These are phyloP conservation scores for Calameuta idolon DNA, from an alignment of 2,888 invertebrate genomes.

Conservation along the genomic window DNA sequence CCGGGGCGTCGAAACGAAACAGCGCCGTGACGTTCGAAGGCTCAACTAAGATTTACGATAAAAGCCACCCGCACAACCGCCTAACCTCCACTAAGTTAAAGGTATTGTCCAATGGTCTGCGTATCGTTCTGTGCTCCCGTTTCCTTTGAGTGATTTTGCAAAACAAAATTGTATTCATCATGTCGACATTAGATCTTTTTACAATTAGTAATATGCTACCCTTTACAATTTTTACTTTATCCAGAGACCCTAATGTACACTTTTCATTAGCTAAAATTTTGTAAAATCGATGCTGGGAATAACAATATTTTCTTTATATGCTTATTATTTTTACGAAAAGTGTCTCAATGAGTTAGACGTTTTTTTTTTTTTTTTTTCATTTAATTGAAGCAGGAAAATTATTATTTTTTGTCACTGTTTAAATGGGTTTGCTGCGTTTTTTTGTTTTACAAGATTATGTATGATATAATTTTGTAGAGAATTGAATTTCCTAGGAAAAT, in stretches of 20 bases:
- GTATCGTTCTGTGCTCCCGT: background rate
- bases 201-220: background rate
- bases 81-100: background rate
- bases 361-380: no score
- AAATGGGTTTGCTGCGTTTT: no score
- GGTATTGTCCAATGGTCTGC: background rate
- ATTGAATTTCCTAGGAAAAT: no score
- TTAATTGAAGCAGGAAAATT: no score
- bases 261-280: background rate
- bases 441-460: no score
- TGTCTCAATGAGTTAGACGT: no score
- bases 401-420: no score
- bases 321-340: no score
- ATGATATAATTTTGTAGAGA: no score
- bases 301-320: background rate
- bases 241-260: background rate
- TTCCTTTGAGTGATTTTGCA: background rate
- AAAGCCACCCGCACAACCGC: slow-evolving; percentile 13
- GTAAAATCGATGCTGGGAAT: background rate
- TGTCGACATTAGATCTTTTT: background rate
- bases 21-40: slow-evolving; percentile 28
- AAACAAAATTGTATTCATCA: background rate
- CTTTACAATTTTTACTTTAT: background rate
- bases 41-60: slow-evolving; percentile 27
- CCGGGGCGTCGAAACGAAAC: slow-evolving; percentile 22